Evolutionary conservation across 2,797 vertebrate genomes (phyloP), one percentile per base, ranked within the genome.

Genomic region (Gymnopithys bicolor): DNA sequence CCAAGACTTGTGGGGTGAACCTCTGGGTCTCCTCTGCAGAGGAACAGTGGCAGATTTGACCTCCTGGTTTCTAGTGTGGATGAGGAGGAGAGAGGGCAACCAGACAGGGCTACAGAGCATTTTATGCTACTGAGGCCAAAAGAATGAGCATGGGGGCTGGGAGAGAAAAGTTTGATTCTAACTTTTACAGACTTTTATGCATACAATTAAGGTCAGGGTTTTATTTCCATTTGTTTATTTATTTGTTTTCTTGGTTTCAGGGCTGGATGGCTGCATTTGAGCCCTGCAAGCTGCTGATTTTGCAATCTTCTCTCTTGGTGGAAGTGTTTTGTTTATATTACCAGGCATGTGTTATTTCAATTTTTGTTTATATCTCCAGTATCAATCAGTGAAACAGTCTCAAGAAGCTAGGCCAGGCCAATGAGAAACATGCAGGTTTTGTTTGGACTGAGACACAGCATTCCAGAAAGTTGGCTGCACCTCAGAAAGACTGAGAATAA

Each of bases 391-490:
- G 82, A 95, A 94, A 77, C 21, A 53, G 74, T 27, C 78, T 94
- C 51, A 39, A 84, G 89, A 89, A 95, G 90, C 79, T 87, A 96
- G 93, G 80, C 89, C 95, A 96, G 94, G 90, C 84, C 94, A 93
- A 97, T 39, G 76, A 96, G 84, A 97, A 98, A 93, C 94, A 95
- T 35, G 16, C 91, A 95, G 93, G 91, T 93, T 97, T 97, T 97
- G 80, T 97, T 96, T 97, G 95, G 94, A 96, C 64, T 27, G 43
- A 95, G 94, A 86, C 30, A 39, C 3, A 1, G 77, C 94, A 96
- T 97, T 98, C 96, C 93, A 95, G 96, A 94, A 94, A 94, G 84
- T 91, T 97, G 97, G 96, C 97, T 92, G 70, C 19, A 94, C 87
- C 95, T 97, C 87, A 97, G 88, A 97, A 96, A 92, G 82, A 73